Percentiles rank a stretch among this genome's conserved stretches.
Conservation (phyloP, 2,113 vertebrate genomes). For the Petrocephalus microphthalmus region DNA sequence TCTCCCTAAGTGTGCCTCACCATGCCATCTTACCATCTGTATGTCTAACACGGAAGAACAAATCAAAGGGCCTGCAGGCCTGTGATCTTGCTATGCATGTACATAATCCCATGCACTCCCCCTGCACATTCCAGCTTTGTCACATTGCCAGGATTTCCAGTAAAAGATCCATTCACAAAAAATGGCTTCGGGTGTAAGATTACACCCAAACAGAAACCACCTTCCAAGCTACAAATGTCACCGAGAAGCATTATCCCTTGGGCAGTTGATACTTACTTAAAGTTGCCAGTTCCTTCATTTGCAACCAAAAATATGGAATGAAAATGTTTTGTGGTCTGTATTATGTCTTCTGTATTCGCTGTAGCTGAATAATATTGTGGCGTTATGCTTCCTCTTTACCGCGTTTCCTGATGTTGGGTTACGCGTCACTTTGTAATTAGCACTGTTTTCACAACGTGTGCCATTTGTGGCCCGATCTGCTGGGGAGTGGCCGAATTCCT, state of each 20-base stretch:
- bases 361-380: conserved; percentile 14
- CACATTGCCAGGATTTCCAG: background rate
- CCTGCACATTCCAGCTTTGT: background rate
- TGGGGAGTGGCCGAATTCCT: background rate
- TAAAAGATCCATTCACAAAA: conserved; percentile 6
- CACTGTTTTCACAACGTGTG: background rate
- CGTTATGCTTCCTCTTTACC: background rate
- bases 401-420: background rate
- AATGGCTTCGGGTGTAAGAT: background rate
- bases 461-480: background rate
- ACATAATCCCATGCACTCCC: background rate
- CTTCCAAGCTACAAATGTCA: background rate
- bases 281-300: conserved; percentile 26
- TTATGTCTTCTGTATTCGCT: conserved; percentile 30
- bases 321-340: background rate
- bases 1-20: background rate
- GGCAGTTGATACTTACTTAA: conserved; percentile 33
- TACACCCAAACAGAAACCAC: background rate
- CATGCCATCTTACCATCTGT: background rate
- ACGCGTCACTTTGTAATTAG: background rate
- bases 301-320: conserved; percentile 37
- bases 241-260: background rate
- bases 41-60: background rate
- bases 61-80: background rate
- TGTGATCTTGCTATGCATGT: background rate